Base-by-base conservation (phyloP, 2,113 vertebrate genomes). In the Pygoscelis adeliae region DNA sequence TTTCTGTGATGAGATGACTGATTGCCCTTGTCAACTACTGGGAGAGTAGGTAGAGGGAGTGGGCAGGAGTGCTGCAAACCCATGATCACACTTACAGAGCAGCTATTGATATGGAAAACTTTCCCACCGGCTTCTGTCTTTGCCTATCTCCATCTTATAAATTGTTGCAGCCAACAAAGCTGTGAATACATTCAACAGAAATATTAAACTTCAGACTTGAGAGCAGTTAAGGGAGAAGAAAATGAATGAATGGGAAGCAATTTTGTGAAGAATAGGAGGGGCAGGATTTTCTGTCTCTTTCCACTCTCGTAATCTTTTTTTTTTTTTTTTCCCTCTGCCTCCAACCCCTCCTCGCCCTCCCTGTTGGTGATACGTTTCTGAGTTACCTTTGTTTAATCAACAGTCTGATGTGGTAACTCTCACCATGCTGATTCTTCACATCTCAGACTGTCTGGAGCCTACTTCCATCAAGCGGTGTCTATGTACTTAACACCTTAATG, bases 371-470 rank as follows among this genome's bases (percentile, higher is more conserved):
- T 80, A 47, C 0, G 10, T 17, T 95, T 86, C 93, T 90, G 66
- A 95, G 76, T 97, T 97, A 94, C 95, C 77, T 92, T 87, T 97
- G 97, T 98, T 98, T 98, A 97, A 98, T 98, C 97, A 98, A 98
- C 97, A 97, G 81, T 94, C 82, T 97, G 93, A 97, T 94, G 94
- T 96, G 93, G 86, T 95, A 96, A 87, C 95, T 93, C 97, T 97
- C 92, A 93, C 96, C 72, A 93, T 40, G 76, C 77, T 94, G 93
- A 58, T 94, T 95, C 97, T 96, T 97, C 96, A 83, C 97, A 97
- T 90, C 91, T 98, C 98, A 98, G 98, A 98, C 98, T 98, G 97
- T 98, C 98, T 98, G 98, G 98, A 98, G 98, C 98, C 98, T 96
- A 91, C 81, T 97, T 97, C 96, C 96, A 98, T 98, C 98, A 97